A percentile compares a stretch with the other conserved stretches of the same genome.
Evolutionary conservation across 1,140 invertebrate species (phyloP).

Genomic region (Brachionus calyciflorus): DNA sequence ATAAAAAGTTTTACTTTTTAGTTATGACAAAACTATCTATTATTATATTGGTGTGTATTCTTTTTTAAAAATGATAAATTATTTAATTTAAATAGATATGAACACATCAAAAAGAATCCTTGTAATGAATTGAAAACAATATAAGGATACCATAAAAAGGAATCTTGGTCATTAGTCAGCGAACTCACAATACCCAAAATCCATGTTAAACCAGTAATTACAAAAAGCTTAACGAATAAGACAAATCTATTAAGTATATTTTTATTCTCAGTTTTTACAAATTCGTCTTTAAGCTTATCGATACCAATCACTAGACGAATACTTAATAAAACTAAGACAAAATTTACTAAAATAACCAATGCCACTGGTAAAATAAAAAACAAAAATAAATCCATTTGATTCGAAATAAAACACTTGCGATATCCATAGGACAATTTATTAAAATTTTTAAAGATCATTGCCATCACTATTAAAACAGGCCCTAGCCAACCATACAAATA

Average conservation of each 20-base stretch:
- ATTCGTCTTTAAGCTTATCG: not conserved
- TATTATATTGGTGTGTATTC: no score
- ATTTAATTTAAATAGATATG: not conserved
- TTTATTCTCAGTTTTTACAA: not conserved
- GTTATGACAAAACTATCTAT: no score
- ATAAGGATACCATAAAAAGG: not conserved
- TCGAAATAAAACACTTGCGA: not conserved
- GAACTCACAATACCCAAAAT: not conserved
- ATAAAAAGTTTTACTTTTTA: no score
- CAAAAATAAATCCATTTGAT: not conserved
- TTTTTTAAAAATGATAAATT: not conserved
- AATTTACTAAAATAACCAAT: not conserved
- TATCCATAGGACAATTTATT: not conserved
- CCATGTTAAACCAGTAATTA: not conserved
- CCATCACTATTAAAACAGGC: not conserved
- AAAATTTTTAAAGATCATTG: not conserved
- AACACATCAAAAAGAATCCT: not conserved
- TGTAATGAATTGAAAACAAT: not conserved
- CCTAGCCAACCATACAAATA: not conserved
- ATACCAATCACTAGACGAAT: not conserved
- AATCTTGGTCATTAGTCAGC: not conserved
- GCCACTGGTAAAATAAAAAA: not conserved
- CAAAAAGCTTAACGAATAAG: conserved; percentile 7
- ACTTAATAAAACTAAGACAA: not conserved
- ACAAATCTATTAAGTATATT: not conserved